Base-by-base conservation (phyloP, 2,888 invertebrate genomes). In the Julus scanicus region DNA sequence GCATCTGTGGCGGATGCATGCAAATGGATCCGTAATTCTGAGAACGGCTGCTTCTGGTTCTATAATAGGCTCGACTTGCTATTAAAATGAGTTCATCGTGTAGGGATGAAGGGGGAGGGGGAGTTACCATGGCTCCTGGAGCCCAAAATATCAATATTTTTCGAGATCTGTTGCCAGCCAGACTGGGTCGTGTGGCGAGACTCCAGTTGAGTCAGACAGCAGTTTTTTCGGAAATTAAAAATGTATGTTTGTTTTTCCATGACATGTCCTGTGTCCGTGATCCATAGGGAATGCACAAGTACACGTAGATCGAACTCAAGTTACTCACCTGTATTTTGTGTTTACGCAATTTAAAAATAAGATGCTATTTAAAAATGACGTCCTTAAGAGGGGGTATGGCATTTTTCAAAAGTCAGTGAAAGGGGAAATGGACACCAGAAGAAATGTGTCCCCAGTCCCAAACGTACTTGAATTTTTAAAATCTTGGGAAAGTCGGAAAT, bases 11-110 rank as follows among this genome's bases (percentile, higher is more conserved):
- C 40, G 39, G 80, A 63, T 71, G 87, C 48, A 37, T 40, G 1
- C 44, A 71, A 48, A 48, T 13, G 57, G 20, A 37, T 49, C 11
- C 29, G 20, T 80, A 83, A 83, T 40, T 87, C 80, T 6, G 29
- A 20, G 29, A 71, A 71, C 71, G 20, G 71, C 71, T 71, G 71
- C 8, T 29, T 20, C 71, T 29, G n/a, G 71, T 71, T 71, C 71
- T 71, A 71, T 71, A 71, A 71, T 71, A 29, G 71, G 71, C 71
- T 29, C 8, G 8, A 29, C 71, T 20, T 71, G 71, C 71, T 71
- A 71, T 71, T 71, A 71, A 20, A 71, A 29, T 71, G 71, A 71
- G 71, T 71, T 71, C 71, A 71, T 71, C 71, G 71, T 71, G 71
- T n/a, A 20, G 63, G 63, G 63, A 20, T 63, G 53, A 13, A 13